Conservation (phyloP, 2,888 invertebrate genomes). For the Notodonta ziczac region DNA sequence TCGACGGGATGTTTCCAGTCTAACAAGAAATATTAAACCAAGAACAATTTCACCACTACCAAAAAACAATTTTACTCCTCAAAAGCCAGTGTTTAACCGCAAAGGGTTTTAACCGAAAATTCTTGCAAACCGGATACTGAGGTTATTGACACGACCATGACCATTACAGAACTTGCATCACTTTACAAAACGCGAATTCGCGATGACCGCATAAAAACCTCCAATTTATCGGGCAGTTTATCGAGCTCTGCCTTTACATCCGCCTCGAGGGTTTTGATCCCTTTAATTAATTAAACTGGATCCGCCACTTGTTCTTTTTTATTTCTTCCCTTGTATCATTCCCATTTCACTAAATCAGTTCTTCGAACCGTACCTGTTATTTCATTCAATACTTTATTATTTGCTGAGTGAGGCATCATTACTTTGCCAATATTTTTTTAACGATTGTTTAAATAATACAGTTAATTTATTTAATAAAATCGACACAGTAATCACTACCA, state of each 20-base stretch:
- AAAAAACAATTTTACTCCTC: constrained; percentile 26
- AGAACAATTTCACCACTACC: background rate
- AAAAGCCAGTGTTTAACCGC: constrained; percentile 25
- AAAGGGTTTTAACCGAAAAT: constrained; percentile 52
- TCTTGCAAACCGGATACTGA: constrained; percentile 56
- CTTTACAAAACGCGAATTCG: constrained; percentile 52
- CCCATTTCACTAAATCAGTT: background rate
- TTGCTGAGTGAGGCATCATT: too few relatives aligned
- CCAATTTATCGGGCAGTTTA: constrained; percentile 59
- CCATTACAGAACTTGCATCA: constrained; percentile 72
- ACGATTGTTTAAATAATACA: too few relatives aligned
- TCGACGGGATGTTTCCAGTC: background rate
- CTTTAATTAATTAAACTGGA: constrained; percentile 50
- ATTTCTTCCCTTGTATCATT: constrained; percentile 8
- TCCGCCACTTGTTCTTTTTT: constrained; percentile 16
- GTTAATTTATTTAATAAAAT: constrained; percentile 4
- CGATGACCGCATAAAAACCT: constrained; percentile 52
- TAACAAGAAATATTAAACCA: background rate
- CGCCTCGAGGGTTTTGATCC: constrained; percentile 37
- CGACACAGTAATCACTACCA: constrained; percentile 11
- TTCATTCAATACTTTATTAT: background rate
- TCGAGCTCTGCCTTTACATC: constrained; percentile 49
- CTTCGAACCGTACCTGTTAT: background rate
- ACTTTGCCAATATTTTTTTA: too few relatives aligned
- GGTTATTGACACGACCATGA: constrained; percentile 71